Evolutionary conservation across 2,888 invertebrate genomes (phyloP), one percentile per base, ranked within the genome.

Genomic region (Ophioninae sp.): DNA sequence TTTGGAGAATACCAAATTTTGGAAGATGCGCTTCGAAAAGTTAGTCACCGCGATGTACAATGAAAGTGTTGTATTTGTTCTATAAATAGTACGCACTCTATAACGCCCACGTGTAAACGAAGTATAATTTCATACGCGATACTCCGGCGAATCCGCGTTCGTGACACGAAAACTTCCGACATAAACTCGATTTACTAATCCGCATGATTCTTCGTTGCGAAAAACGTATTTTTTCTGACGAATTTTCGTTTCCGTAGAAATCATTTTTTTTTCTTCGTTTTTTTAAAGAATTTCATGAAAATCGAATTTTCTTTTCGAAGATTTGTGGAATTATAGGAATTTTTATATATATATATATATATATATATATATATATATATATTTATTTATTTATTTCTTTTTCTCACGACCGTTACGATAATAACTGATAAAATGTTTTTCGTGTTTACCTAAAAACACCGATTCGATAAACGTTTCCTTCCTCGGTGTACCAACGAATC

Each of bases 71-170:
- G 69, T 69, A 75, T 82, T 69, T 64, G 76, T 8, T 20, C 69
- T 84, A 84, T 84, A 82, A 84, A 84, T 84, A 84, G 74, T 59
- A 68, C n/a, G n/a, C 44, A 59, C 65, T 56, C 41, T 70, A 44
- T 23, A 7, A 67, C 81, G 56, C 74, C 62, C 75, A 79, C 76
- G 76, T 76, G 70, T 61, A n/a, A 10, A 44, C 67, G 50, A 61
- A 67, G 37, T 39, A 37, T 70, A 70, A 82, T 79, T 79, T 67
- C 59, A 64, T 68, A 65, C 30, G 39, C 59, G 74, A 70, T 79
- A 78, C 59, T 57, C 23, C 44, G 57, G 69, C 65, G 62, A 75
- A 79, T 65, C 68, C 57, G 8, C 30, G 44, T 20, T 23, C 20
- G 39, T 75, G 65, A 62, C n/a, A 39, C 41, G 30, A 30, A 68